Evolutionary conservation across 2,113 vertebrate species (phyloP).

Genomic region (Genyomyrus donnyi): DNA sequence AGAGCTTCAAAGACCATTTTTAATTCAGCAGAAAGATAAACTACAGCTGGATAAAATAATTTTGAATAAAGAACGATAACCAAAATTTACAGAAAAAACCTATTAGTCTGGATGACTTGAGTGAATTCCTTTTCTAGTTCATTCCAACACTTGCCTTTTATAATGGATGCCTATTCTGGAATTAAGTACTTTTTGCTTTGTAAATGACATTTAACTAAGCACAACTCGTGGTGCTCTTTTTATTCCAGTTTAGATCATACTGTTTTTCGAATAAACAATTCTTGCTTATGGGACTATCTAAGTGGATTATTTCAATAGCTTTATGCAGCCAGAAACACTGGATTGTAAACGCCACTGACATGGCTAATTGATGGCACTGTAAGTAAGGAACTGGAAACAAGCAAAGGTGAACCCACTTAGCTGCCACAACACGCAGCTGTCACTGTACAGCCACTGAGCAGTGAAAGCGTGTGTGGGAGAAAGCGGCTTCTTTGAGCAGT

Average conservation of each 20-base stretch:
- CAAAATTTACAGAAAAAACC: not conserved
- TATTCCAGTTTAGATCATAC: not conserved
- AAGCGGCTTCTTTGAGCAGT: not conserved
- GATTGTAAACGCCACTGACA: not conserved
- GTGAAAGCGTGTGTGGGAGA: not conserved
- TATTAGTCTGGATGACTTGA: not conserved
- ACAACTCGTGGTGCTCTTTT: not conserved
- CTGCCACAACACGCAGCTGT: not conserved
- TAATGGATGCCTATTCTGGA: not conserved
- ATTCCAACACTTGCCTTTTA: not conserved
- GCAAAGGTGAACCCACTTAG: not conserved
- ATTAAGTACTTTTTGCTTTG: not conserved
- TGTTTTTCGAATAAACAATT: not conserved
- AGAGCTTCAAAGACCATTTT: constrained; percentile 1
- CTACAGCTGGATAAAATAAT: not conserved
- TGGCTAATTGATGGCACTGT: not conserved
- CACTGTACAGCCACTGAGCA: not conserved
- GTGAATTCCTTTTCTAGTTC: not conserved
- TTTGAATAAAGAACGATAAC: constrained; percentile 2
- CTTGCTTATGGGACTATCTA: not conserved
- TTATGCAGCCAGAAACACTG: not conserved
- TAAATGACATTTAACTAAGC: not conserved
- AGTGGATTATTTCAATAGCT: not conserved
- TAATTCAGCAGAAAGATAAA: constrained; percentile 7
- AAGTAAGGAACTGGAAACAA: not conserved